Percentiles rank a stretch among this genome's conserved stretches.
phyloP scores from a whole-genome alignment of 1,140 invertebrate genomes.

The Cyclargus thomasi region DNA sequence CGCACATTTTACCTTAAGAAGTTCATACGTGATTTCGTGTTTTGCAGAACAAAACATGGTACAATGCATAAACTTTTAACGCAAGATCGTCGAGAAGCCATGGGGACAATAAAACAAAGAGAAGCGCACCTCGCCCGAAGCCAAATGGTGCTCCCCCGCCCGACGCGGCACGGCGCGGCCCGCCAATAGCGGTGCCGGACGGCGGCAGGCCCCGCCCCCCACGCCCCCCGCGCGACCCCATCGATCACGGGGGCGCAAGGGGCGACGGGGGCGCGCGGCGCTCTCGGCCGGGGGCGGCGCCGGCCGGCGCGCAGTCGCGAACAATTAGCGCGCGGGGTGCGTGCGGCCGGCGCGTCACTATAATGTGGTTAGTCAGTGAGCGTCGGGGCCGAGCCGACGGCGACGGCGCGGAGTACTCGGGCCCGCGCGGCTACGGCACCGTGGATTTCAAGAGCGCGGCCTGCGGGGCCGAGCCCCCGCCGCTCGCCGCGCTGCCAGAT shows the following conservation, averaged over 20 bases:
- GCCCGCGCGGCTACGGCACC: conserved; percentile 68
- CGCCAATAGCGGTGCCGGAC: conserved; percentile 45
- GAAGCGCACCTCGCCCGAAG: conserved; percentile 58
- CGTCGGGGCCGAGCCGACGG: conserved; percentile 67
- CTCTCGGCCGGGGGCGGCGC: conserved; percentile 58
- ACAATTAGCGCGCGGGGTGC: conserved; percentile 68
- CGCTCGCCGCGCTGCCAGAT: conserved; percentile 75
- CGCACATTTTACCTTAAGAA: conserved; percentile 63
- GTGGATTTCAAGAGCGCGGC: conserved; percentile 75
- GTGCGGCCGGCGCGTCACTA: conserved; percentile 61
- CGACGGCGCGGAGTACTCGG: conserved; percentile 56
- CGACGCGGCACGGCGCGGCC: conserved; percentile 33
- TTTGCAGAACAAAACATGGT: conserved; percentile 72
- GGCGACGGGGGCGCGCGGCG: conserved; percentile 42
- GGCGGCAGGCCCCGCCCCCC: conserved; percentile 39
- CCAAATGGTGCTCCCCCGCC: conserved; percentile 43
- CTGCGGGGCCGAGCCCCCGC: conserved; percentile 76
- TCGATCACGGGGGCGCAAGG: conserved; percentile 60
- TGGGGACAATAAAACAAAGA: conserved; percentile 74
- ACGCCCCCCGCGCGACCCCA: conserved; percentile 40
- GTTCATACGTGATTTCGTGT: conserved; percentile 66
- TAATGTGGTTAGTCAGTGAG: conserved; percentile 72
- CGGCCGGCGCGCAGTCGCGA: conserved; percentile 65
- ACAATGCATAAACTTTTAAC: conserved; percentile 74
- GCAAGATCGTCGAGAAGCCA: conserved; percentile 69